Evolutionary conservation across 1,140 invertebrate genomes (phyloP).

Genomic region (Chymomyza costata): DNA sequence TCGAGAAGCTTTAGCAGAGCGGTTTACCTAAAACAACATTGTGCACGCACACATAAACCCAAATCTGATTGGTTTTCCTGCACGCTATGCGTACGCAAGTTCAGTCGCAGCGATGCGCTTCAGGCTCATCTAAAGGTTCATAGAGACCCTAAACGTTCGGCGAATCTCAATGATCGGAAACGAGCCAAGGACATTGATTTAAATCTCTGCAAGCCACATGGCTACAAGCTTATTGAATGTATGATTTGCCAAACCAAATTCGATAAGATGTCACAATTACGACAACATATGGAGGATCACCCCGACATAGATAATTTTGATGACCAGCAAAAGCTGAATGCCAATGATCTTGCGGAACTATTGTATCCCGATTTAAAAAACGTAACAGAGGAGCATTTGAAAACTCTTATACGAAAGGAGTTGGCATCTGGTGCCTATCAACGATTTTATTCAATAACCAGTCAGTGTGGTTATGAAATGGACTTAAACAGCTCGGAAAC

Average conservation of each 20-base stretch:
- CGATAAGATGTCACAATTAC: constrained; percentile 51
- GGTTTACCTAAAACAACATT: constrained; percentile 44
- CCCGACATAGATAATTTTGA: constrained; percentile 37
- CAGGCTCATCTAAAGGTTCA: constrained; percentile 50
- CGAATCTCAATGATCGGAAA: constrained; percentile 50
- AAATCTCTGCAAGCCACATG: constrained; percentile 57
- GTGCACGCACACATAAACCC: constrained; percentile 25
- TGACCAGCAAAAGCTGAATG: constrained; percentile 28
- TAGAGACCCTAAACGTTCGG: constrained; percentile 48
- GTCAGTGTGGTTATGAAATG: constrained; percentile 63
- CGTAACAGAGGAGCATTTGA: constrained; percentile 38
- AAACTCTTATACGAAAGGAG: constrained; percentile 41
- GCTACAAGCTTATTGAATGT: constrained; percentile 59
- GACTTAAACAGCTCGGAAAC: constrained; percentile 57
- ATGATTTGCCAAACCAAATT: constrained; percentile 63
- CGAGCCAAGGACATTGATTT: constrained; percentile 56
- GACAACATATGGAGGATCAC: constrained; percentile 47
- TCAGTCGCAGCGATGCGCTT: constrained; percentile 44
- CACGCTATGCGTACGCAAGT: constrained; percentile 53
- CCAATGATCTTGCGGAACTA: constrained; percentile 43
- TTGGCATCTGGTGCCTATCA: constrained; percentile 43
- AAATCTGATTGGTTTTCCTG: constrained; percentile 40
- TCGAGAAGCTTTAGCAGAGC: constrained; percentile 38
- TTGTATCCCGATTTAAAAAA: constrained; percentile 60
- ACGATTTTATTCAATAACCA: constrained; percentile 59